Percentiles rank a stretch among this genome's conserved stretches.
Conservation (phyloP, 37 sponge, comb jelly and placozoan genomes). For the Crambe crambe region DNA sequence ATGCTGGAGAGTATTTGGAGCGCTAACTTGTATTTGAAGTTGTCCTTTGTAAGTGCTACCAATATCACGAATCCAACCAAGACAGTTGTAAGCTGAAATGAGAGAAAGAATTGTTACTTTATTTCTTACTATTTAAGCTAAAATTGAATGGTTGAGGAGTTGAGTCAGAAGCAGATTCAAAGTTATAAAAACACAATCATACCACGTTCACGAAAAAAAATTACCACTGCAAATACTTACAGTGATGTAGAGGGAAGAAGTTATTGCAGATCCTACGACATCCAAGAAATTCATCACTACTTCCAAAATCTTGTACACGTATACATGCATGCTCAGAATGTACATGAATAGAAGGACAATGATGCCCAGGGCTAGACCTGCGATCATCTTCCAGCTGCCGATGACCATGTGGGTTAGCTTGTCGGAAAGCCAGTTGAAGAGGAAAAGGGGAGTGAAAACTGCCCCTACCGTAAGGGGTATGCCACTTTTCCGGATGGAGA, state of each 20-base stretch:
- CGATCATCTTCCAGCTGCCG: neutral
- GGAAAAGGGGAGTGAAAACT: slow-evolving; percentile 48
- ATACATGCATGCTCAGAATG: slow-evolving; percentile 8
- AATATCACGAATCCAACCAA: slow-evolving; percentile 13
- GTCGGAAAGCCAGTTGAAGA: slow-evolving; percentile 40
- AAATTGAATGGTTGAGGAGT: neutral
- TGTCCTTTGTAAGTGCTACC: neutral
- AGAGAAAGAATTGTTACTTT: too few species aligned
- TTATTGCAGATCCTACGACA: too few species aligned
- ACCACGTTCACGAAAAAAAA: neutral
- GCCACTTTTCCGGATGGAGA: neutral
- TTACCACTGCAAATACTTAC: neutral
- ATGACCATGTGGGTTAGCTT: neutral
- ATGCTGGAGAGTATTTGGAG: neutral
- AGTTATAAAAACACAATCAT: neutral
- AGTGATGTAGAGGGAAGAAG: neutral
- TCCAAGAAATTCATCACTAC: neutral
- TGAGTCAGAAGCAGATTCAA: neutral
- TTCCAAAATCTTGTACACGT: slow-evolving; percentile 6
- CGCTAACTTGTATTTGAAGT: neutral
- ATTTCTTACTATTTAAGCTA: too few species aligned
- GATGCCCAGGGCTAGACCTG: neutral
- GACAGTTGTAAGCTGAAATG: slow-evolving; percentile 5
- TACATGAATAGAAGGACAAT: slow-evolving; percentile 6
- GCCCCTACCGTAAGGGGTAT: slow-evolving; percentile 57